Evolutionary conservation across 2,888 invertebrate genomes (phyloP).

Genomic region (Marasmarcha lunaedactyla): DNA sequence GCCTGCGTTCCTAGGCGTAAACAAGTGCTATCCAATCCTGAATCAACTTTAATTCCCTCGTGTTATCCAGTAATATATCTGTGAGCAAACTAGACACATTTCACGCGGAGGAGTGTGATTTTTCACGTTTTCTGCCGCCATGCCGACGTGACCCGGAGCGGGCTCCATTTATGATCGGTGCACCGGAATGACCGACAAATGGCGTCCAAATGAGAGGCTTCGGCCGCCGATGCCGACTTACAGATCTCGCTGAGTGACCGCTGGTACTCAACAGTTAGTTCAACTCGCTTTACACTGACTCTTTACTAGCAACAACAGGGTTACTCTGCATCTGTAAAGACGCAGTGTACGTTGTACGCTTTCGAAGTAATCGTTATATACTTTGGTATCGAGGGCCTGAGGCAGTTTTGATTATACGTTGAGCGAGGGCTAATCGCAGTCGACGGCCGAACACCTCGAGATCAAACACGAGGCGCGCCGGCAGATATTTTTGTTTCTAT

Average conservation of each 20-base stretch:
- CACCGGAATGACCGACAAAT: slow-evolving; percentile 70
- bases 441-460: slow-evolving; percentile 71
- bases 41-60: neutral
- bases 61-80: neutral
- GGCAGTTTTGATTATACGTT: slow-evolving; percentile 70
- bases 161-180: slow-evolving; percentile 67
- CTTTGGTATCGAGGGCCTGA: slow-evolving; percentile 37
- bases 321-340: too few relatives aligned
- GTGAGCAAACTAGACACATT: slow-evolving; percentile 31
- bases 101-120: slow-evolving; percentile 62
- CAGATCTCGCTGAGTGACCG: neutral
- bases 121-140: slow-evolving; percentile 63
- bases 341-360: slow-evolving; percentile 24
- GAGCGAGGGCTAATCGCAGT: slow-evolving; percentile 69
- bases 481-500: slow-evolving; percentile 72
- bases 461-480: slow-evolving; percentile 71
- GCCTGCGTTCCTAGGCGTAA: too few relatives aligned
- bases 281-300: neutral
- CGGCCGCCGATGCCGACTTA: slow-evolving; percentile 28
- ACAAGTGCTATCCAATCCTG: neutral
- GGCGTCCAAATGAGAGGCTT: slow-evolving; percentile 69
- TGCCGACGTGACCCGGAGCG: slow-evolving; percentile 63
- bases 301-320: too few relatives aligned
- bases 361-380: slow-evolving; percentile 13
- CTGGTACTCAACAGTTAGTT: neutral